Evolutionary conservation across 2,113 vertebrate species (phyloP), one percentile per base, ranked within the genome.

Genomic region (Corythornis vintsioides): DNA sequence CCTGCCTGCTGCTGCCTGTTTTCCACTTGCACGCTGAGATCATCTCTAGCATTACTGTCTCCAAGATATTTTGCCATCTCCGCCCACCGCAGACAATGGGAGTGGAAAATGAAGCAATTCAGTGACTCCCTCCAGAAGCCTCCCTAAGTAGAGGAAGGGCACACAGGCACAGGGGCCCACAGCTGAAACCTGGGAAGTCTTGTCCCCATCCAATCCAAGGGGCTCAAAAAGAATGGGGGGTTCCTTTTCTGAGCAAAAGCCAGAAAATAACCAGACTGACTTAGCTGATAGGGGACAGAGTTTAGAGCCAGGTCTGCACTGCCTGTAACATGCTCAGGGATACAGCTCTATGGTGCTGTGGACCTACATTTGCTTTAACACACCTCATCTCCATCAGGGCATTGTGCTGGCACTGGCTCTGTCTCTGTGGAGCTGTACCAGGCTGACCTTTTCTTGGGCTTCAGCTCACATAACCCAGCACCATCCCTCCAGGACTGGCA

Each of bases 41-140:
- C 81, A 84, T 90, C 77, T 50, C 59, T 35, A 87, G 60, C 59
- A 4, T 29, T 43, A 40, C 35, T 70, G 70, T 63, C 45, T 48
- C 18, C 25, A 63, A 84, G 63, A 84, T 45, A 79, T 28, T 82
- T 79, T 84, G 74, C 64, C 78, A 86, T 89, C 47, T 70, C 66
- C 33, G 28, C 42, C 47, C 52, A 26, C 89, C 1, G 0, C 81
- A 79, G 87, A 89, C 79, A 84, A 94, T 92, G 73, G 81, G 69
- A 61, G 52, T 87, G 71, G 70, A 89, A 92, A 89, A 86, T 50
- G 31, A 88, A 89, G 52, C 29, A 65, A 87, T 79, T 57, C 21
- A 55, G 59, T 16, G 56, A 74, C 77, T 94, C 53, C 60, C 76
- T 91, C 52, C 52, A 78, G 89, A 84, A 90, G 35, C 26, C 1